Evolutionary conservation across 2,113 vertebrate species (phyloP).

Genomic region (Podarcis cretensis): DNA sequence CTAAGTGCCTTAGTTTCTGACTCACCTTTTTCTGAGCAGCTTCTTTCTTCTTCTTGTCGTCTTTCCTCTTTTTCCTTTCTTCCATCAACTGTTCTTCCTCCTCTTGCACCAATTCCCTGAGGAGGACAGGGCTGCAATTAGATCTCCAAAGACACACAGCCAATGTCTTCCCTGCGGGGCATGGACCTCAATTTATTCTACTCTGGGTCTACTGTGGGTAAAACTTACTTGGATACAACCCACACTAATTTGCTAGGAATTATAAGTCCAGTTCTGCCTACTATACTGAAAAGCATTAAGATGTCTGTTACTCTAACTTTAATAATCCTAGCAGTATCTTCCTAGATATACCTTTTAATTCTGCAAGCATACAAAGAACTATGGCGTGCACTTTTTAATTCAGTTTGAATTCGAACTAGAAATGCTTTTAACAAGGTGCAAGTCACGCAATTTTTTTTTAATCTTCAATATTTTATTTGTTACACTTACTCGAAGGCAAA

Average conservation of each 20-base stretch:
- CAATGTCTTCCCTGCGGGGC: background rate
- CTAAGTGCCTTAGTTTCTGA: background rate
- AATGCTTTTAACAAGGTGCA: background rate
- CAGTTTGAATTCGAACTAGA: background rate
- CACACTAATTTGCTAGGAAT: no score
- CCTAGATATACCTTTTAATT: rapidly evolving
- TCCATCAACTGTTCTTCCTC: conserved; percentile 94
- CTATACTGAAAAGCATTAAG: background rate
- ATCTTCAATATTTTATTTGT: no score
- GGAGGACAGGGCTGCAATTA: background rate
- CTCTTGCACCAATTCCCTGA: conserved; percentile 79
- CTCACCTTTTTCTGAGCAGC: conserved; percentile 92
- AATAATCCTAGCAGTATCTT: background rate
- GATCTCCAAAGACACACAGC: background rate
- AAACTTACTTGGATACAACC: no score
- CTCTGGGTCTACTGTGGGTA: no score
- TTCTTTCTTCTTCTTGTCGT: conserved; percentile 88
- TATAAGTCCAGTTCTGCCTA: background rate
- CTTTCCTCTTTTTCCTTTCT: conserved; percentile 92
- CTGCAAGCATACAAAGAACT: background rate
- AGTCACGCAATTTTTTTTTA: background rate
- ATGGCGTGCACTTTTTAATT: background rate
- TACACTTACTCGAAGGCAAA: no score
- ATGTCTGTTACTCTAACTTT: no score
- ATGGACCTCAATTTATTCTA: conserved; percentile 18